phyloP scores from a whole-genome alignment of 2,888 invertebrate genomes.

The Calliscelio sp. region DNA sequence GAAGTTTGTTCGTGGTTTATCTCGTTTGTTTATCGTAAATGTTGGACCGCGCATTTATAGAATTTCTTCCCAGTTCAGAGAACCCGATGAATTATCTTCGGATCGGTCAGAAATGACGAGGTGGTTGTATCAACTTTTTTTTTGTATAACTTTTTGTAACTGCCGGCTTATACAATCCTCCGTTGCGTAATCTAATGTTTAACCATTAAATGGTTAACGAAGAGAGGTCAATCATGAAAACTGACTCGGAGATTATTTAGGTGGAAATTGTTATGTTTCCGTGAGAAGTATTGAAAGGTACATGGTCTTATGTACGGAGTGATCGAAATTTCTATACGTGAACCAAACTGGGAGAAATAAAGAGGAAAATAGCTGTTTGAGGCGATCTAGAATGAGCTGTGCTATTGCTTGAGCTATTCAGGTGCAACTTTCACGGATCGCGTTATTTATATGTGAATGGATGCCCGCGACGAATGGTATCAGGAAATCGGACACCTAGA shows the following conservation, averaged over 20 bases:
- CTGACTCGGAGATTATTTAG: no score
- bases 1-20: not conserved
- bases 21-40: not conserved
- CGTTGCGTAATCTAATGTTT: not conserved
- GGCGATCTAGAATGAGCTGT: no score
- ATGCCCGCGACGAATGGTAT: slow-evolving; percentile 11
- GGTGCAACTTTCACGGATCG: slow-evolving; percentile 12
- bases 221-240: no score
- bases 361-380: no score
- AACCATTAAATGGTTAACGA: not conserved
- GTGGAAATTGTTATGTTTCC: no score
- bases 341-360: no score
- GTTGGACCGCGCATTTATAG: not conserved
- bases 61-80: slow-evolving; percentile 37
- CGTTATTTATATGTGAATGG: slow-evolving; percentile 4
- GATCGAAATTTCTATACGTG: no score
- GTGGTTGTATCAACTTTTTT: slow-evolving; percentile 17
- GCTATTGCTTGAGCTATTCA: not conserved
- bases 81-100: slow-evolving; percentile 23
- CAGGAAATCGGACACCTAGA: not conserved
- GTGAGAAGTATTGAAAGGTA: no score
- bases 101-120: slow-evolving; percentile 24
- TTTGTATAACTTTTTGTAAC: not conserved
- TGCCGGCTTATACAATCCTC: not conserved
- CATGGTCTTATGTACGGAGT: no score